phyloP scores from a whole-genome alignment of 2,797 vertebrate species.

The Strix occidentalis region DNA sequence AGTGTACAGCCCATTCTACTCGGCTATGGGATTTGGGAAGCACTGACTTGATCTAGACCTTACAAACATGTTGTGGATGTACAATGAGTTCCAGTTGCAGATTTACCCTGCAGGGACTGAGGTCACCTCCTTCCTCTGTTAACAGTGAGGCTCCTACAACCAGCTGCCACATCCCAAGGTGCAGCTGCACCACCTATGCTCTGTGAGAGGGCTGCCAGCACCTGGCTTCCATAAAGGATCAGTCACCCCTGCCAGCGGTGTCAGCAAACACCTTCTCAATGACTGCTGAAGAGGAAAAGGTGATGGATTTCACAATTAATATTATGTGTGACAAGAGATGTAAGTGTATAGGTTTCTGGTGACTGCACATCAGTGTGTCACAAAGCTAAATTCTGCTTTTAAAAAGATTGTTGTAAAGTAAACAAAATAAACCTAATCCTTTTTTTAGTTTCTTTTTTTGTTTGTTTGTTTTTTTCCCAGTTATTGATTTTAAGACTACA shows the following conservation, averaged over 20 bases:
- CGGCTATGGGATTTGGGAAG: neutral
- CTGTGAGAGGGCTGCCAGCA: neutral
- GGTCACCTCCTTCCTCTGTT: neutral
- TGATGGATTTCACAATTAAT: neutral
- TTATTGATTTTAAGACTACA: neutral
- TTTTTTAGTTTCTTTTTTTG: too few species aligned
- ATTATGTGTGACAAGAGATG: neutral
- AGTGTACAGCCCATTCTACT: neutral
- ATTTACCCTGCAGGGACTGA: neutral
- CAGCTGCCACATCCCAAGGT: neutral
- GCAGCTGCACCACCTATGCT: neutral
- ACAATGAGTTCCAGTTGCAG: neutral
- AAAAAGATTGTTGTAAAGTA: neutral
- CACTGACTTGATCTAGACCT: neutral
- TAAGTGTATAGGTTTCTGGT: accelerated
- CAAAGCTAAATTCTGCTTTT: neutral
- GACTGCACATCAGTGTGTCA: neutral
- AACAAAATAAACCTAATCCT: neutral
- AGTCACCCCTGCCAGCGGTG: accelerated
- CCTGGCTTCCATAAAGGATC: neutral
- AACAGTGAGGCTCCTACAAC: neutral
- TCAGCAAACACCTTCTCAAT: neutral
- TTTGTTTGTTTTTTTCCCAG: neutral
- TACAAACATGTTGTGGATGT: neutral
- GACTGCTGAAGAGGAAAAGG: neutral